Evolutionary conservation across 2,888 invertebrate species (phyloP).

Genomic region (Megalurothrips usitatus): DNA sequence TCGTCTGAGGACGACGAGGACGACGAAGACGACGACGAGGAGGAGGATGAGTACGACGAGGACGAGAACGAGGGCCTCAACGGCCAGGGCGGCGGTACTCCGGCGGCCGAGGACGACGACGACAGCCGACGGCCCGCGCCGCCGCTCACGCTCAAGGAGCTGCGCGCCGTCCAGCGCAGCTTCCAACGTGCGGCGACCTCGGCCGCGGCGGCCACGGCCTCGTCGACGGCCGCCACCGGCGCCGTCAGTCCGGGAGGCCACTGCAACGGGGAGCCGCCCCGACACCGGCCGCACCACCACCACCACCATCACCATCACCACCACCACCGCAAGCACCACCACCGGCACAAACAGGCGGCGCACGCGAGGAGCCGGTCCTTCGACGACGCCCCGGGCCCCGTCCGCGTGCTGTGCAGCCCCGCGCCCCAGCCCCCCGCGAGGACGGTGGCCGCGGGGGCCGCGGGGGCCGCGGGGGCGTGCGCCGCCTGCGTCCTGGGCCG

Average conservation of each 20-base stretch:
- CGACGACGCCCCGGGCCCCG: background rate
- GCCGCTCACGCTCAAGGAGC: constrained; percentile 14
- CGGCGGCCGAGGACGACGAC: background rate
- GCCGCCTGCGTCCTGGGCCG: background rate
- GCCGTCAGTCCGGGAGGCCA: background rate
- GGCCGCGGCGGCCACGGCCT: background rate
- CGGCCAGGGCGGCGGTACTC: constrained; percentile 28
- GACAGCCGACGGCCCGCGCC: constrained; percentile 8
- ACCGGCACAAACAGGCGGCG: background rate
- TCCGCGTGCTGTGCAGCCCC: background rate
- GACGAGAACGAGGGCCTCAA: constrained; percentile 32
- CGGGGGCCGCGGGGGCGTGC: background rate
- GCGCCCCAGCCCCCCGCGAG: background rate
- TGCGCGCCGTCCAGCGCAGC: constrained; percentile 11
- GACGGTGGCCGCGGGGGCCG: background rate
- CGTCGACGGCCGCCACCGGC: background rate
- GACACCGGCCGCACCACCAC: background rate
- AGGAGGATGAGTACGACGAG: constrained; percentile 37
- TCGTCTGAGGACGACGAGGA: constrained; percentile 36
- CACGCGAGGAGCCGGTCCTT: constrained; percentile 15
- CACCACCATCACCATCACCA: constrained; percentile 15
- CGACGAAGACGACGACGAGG: constrained; percentile 35
- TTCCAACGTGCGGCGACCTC: background rate
- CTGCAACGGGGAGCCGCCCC: background rate
- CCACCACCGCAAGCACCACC: constrained; percentile 9